A percentile compares a stretch with the other conserved stretches of the same genome.
Conservation (phyloP, 2,113 vertebrate species). For the Paracanthobrama guichenoti region DNA sequence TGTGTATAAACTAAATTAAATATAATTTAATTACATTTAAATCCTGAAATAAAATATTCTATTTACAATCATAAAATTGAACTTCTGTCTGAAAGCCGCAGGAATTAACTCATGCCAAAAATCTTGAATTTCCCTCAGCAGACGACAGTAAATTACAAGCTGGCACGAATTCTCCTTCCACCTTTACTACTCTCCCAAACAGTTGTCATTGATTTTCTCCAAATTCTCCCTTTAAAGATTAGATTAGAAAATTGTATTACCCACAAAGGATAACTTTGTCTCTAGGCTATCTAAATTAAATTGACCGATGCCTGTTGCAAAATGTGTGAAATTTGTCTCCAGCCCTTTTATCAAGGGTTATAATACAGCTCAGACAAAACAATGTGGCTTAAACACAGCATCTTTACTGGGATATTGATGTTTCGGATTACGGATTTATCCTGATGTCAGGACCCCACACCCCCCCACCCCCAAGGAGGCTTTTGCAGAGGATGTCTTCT, state of each 20-base stretch:
- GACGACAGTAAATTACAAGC: background rate
- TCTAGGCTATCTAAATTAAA: constrained; percentile 48
- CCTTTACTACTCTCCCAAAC: background rate
- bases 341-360: constrained; percentile 29
- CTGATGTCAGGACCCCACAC: background rate
- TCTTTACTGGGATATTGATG: constrained; percentile 3
- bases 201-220: constrained; percentile 11
- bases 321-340: constrained; percentile 28
- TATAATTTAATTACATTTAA: too few relatives aligned
- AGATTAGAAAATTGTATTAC: constrained; percentile 48
- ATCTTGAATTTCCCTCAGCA: too few relatives aligned
- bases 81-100: background rate
- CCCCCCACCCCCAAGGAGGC: background rate
- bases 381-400: background rate
- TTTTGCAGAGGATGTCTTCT: background rate
- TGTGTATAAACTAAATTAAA: too few relatives aligned
- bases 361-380: background rate
- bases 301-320: constrained; percentile 28
- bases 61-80: background rate
- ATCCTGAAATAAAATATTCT: background rate
- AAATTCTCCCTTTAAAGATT: constrained; percentile 22
- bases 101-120: background rate
- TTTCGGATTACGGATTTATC: constrained; percentile 19
- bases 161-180: background rate
- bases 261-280: constrained; percentile 36